Evolutionary conservation across 2,797 vertebrate species (phyloP).

Genomic region (Sylvilagus floridanus): DNA sequence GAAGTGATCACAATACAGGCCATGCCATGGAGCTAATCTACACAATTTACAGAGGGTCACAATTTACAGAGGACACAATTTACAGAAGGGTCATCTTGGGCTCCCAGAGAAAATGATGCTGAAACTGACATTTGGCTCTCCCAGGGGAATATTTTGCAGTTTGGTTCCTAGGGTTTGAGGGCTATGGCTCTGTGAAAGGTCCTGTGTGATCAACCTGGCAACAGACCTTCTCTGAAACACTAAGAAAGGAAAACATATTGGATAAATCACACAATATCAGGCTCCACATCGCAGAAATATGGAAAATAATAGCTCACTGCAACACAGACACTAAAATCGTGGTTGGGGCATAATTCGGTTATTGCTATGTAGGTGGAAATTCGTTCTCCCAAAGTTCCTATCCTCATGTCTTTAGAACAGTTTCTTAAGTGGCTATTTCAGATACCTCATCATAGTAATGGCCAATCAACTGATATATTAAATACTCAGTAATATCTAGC

Average conservation of each 20-base stretch:
- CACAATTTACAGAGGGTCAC: too few relatives aligned
- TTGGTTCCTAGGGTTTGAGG: background rate
- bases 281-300: background rate
- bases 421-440: constrained; percentile 75
- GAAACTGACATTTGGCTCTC: background rate
- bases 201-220: background rate
- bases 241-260: background rate
- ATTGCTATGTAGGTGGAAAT: constrained; percentile 71
- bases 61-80: fast-evolving
- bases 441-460: constrained; percentile 70
- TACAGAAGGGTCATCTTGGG: background rate
- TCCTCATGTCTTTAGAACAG: constrained; percentile 73
- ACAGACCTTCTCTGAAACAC: background rate
- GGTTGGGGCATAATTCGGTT: constrained; percentile 76
- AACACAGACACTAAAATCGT: constrained; percentile 79
- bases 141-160: background rate
- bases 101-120: background rate
- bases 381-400: constrained; percentile 70
- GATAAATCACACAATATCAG: background rate
- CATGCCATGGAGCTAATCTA: background rate
- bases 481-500: constrained; percentile 81
- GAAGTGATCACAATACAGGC: background rate
- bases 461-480: constrained; percentile 74
- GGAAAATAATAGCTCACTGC: constrained; percentile 69
- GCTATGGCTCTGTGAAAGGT: background rate